phyloP scores from a whole-genome alignment of 2,113 vertebrate genomes.

The Halichoeres trimaculatus region DNA sequence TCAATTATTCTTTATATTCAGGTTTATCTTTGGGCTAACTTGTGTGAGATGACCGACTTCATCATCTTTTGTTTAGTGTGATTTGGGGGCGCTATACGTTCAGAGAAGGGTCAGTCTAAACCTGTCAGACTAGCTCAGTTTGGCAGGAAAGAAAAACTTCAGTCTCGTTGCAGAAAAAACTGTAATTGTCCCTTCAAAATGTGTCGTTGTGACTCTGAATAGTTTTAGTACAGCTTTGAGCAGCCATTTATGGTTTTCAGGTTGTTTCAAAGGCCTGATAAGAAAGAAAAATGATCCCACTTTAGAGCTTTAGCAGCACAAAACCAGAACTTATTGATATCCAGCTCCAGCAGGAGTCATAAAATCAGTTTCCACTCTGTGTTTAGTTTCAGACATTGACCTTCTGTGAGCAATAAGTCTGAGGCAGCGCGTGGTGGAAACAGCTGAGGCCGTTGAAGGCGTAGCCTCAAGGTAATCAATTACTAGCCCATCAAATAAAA shows the following conservation, averaged over 20 bases:
- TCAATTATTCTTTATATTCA: too few relatives aligned
- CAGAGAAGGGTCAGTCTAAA: too few relatives aligned
- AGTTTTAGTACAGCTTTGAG: neutral
- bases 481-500: slow-evolving; percentile 22
- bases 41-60: too few relatives aligned
- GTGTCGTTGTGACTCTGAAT: too few relatives aligned
- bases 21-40: too few relatives aligned
- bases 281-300: neutral
- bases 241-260: neutral
- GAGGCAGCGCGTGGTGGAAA: slow-evolving; percentile 16
- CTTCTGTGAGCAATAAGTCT: neutral
- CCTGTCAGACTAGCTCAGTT: too few relatives aligned
- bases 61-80: too few relatives aligned
- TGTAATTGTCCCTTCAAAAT: too few relatives aligned
- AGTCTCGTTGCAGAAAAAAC: too few relatives aligned
- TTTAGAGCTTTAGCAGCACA: neutral
- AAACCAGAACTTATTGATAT: neutral
- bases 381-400: slow-evolving; percentile 6
- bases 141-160: too few relatives aligned
- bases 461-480: slow-evolving; percentile 27
- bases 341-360: neutral
- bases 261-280: neutral
- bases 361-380: slow-evolving; percentile 1
- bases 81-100: too few relatives aligned
- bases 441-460: slow-evolving; percentile 25